Evolutionary conservation across 2,113 vertebrate genomes (phyloP).

Genomic region (cattle (Bos taurus)): ARS-UCD2.0 NC_037331.1:70977501-70978000

Average conservation of each 20-base stretch:
- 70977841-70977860: background rate
- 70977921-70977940: background rate
- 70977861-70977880: background rate
- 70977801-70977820: background rate
- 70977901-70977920: background rate
- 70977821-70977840: background rate
- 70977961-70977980: background rate
- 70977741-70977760: background rate
- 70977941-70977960: background rate
- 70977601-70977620: background rate
- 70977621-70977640: background rate
- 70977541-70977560: background rate
- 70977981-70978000: background rate
- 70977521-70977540: background rate
- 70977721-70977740: background rate
- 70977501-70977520: background rate
- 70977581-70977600: background rate
- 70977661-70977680: background rate
- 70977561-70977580: background rate
- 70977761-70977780: background rate
- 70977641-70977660: background rate
- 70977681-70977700: background rate
- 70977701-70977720: background rate
- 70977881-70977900: background rate
- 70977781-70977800: background rate